These are phyloP conservation scores for Micromys minutus DNA, from an alignment of 2,113 vertebrate genomes.

Conservation along the genomic window DNA sequence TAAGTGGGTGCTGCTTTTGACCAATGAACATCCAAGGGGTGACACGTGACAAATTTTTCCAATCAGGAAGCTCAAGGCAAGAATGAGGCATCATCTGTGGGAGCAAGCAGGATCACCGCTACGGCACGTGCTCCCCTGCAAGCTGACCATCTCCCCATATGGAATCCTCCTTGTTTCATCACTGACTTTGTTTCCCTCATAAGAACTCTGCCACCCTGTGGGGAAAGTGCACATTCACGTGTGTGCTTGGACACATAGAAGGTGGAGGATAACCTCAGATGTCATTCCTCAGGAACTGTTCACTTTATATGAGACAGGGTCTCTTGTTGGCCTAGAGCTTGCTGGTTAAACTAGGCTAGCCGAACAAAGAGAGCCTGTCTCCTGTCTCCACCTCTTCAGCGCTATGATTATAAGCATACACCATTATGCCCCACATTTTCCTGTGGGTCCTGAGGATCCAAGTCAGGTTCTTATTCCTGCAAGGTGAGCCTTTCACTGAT, in stretches of 20 bases:
- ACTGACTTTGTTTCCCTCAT: neutral
- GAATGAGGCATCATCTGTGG: rapidly evolving
- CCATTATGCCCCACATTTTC: neutral
- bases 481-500: neutral
- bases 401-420: no score
- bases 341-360: neutral
- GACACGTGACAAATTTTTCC: neutral
- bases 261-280: neutral
- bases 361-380: neutral
- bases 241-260: neutral
- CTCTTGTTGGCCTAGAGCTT: neutral
- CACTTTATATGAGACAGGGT: neutral
- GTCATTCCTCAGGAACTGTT: neutral
- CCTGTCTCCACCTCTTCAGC: neutral
- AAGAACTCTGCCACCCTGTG: neutral
- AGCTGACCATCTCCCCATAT: rapidly evolving
- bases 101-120: neutral
- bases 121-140: neutral
- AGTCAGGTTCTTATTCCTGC: neutral
- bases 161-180: neutral
- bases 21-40: neutral
- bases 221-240: neutral
- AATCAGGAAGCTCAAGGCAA: neutral
- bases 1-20: neutral
- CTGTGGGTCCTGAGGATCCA: neutral